Evolutionary conservation across 1,140 invertebrate genomes (phyloP).

Genomic region (Zaprionus gabonicus): DNA sequence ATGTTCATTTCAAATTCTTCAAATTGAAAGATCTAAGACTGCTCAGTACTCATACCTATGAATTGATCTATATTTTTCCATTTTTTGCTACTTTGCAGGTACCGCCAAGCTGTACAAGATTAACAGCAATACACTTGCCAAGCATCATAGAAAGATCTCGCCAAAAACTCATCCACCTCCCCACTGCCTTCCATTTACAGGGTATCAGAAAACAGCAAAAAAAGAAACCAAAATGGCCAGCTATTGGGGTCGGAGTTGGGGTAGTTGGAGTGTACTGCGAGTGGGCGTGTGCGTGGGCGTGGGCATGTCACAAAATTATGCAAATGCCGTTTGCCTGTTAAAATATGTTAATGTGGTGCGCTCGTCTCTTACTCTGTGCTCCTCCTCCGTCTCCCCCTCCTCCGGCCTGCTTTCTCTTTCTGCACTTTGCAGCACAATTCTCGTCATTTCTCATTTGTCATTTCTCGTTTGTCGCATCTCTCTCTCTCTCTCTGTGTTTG

Average conservation of each 20-base stretch:
- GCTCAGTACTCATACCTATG: too few relatives aligned
- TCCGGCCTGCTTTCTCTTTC: not conserved
- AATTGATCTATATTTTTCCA: too few relatives aligned
- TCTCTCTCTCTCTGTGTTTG: conserved; percentile 2
- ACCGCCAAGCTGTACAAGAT: not conserved
- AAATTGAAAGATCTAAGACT: too few relatives aligned
- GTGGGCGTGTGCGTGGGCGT: not conserved
- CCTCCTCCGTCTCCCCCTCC: not conserved
- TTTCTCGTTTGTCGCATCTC: conserved; percentile 22
- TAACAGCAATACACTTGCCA: not conserved
- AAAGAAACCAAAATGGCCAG: conserved; percentile 38
- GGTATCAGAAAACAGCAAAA: conserved; percentile 4
- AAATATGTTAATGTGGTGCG: conserved; percentile 72
- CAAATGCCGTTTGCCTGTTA: conserved; percentile 73
- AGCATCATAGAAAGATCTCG: not conserved
- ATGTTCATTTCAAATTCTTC: too few relatives aligned
- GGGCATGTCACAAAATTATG: conserved; percentile 57
- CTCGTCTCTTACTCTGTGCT: conserved; percentile 9
- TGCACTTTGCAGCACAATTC: conserved; percentile 25
- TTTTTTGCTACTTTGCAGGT: too few relatives aligned
- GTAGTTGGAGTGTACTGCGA: not conserved
- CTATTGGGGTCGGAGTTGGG: not conserved
- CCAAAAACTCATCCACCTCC: not conserved
- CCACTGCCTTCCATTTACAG: not conserved
- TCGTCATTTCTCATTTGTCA: conserved; percentile 33